These are phyloP conservation scores for Phocides pigmalion DNA, from an alignment of 1,140 invertebrate genomes.

Conservation along the genomic window DNA sequence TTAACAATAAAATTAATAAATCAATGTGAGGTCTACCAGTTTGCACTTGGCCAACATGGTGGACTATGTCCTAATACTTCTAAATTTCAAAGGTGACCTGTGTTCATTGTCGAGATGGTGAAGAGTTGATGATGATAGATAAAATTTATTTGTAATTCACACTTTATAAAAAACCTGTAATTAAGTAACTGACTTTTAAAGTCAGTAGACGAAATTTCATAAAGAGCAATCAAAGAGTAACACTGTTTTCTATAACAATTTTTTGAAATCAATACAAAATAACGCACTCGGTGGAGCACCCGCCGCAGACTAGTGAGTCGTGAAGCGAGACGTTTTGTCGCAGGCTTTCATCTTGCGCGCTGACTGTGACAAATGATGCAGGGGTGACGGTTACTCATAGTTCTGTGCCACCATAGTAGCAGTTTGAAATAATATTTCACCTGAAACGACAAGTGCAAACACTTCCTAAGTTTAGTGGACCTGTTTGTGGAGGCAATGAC, in stretches of 20 bases:
- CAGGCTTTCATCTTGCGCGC: conserved; percentile 74
- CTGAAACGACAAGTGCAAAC: conserved; percentile 22
- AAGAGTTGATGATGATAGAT: too few relatives aligned
- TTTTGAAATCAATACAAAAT: conserved; percentile 30
- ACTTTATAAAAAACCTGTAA: too few relatives aligned
- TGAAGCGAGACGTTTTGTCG: conserved; percentile 69
- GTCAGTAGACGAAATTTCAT: too few relatives aligned
- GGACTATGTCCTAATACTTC: too few relatives aligned
- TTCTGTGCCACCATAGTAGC: conserved; percentile 15
- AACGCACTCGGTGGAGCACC: conserved; percentile 35
- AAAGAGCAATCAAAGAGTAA: too few relatives aligned
- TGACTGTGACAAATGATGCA: conserved; percentile 74
- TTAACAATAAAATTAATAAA: too few relatives aligned
- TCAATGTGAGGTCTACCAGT: too few relatives aligned
- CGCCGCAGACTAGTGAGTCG: conserved; percentile 61
- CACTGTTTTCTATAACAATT: neutral
- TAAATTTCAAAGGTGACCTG: too few relatives aligned
- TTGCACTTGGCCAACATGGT: too few relatives aligned
- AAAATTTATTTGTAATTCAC: too few relatives aligned
- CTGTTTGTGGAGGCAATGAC: neutral
- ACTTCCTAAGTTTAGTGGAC: neutral
- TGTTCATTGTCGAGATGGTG: too few relatives aligned
- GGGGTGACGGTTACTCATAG: conserved; percentile 40
- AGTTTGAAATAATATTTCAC: conserved; percentile 36
- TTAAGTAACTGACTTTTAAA: too few relatives aligned